Conservation (phyloP, 2,888 invertebrate species). For the Entomobrya proxima region DNA sequence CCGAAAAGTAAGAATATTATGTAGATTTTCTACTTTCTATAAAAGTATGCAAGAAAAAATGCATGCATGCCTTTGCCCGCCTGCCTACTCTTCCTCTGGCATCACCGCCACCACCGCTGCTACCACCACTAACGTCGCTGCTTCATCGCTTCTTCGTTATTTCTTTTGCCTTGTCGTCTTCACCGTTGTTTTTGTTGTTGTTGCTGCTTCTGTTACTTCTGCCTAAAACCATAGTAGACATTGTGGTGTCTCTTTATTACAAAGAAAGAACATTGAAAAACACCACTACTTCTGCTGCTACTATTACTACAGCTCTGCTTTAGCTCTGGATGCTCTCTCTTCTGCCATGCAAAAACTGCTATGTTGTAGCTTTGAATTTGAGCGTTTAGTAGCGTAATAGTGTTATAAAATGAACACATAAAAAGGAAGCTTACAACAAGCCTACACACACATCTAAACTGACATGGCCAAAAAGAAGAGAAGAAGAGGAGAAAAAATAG, state of each 20-base stretch:
- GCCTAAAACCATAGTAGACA: slow-evolving; percentile 30
- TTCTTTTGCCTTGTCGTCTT: neutral
- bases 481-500: neutral
- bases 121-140: neutral
- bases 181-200: neutral
- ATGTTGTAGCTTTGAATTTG: neutral
- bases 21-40: slow-evolving; percentile 7
- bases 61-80: neutral
- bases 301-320: neutral
- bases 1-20: neutral
- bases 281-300: neutral
- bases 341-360: neutral
- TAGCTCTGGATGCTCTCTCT: too few species aligned
- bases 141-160: neutral
- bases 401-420: slow-evolving; percentile 28
- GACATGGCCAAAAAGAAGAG: neutral
- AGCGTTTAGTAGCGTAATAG: slow-evolving; percentile 12
- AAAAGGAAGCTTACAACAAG: slow-evolving; percentile 21
- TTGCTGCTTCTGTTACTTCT: neutral
- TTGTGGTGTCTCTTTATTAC: slow-evolving; percentile 30
- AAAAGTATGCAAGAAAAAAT: slow-evolving; percentile 6
- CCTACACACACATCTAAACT: slow-evolving; percentile 2
- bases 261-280: slow-evolving; percentile 8
- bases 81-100: neutral
- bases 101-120: neutral